phyloP scores from a whole-genome alignment of 2,113 vertebrate genomes.

The Lepus europaeus region DNA sequence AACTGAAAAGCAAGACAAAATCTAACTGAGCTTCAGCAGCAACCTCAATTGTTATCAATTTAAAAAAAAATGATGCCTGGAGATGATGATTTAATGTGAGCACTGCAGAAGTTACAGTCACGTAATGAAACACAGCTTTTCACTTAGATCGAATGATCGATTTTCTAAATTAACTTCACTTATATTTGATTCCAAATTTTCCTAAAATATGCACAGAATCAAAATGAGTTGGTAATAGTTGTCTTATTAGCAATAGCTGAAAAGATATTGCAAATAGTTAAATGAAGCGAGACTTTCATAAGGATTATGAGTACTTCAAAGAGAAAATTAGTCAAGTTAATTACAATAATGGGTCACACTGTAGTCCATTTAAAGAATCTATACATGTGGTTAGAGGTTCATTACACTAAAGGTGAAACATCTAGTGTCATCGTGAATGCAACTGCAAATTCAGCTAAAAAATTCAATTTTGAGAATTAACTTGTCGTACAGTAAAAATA shows the following conservation, averaged over 20 bases:
- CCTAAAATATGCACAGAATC: background rate
- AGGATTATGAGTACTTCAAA: constrained; percentile 14
- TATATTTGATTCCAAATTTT: background rate
- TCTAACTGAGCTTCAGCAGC: too few species aligned
- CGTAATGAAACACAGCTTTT: background rate
- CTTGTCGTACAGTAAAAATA: constrained; percentile 21
- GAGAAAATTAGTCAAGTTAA: background rate
- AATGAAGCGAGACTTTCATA: background rate
- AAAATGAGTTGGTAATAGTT: constrained; percentile 9
- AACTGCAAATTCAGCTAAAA: constrained; percentile 17
- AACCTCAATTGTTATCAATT: too few species aligned
- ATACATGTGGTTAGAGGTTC: constrained; percentile 22
- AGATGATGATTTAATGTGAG: background rate
- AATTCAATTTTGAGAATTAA: constrained; percentile 28
- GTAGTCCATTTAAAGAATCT: background rate
- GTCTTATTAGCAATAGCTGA: background rate
- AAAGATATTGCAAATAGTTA: constrained; percentile 27
- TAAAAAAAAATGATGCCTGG: background rate
- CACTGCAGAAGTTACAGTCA: background rate
- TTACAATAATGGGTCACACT: constrained; percentile 27
- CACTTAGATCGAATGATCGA: background rate
- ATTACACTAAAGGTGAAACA: background rate
- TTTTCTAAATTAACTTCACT: constrained; percentile 41
- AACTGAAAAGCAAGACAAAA: too few species aligned
- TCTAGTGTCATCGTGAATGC: background rate